phyloP scores from a whole-genome alignment of 2,888 invertebrate genomes.

The Leptinotarsa juncta region DNA sequence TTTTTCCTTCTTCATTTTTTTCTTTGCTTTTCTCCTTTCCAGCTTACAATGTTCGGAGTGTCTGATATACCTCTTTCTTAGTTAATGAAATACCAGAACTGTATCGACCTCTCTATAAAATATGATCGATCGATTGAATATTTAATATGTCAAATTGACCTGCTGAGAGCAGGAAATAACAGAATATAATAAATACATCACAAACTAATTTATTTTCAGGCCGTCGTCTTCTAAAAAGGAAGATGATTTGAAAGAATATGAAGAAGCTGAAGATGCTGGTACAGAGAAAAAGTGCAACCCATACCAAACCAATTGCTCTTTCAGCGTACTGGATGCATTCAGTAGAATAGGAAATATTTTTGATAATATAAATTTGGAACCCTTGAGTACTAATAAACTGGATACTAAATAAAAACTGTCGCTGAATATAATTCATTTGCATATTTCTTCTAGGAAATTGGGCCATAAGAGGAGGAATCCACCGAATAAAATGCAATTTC shows the following conservation, averaged over 20 bases:
- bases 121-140: too few relatives aligned
- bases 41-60: too few relatives aligned
- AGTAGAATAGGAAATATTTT: slow-evolving; percentile 35
- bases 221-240: slow-evolving; percentile 73
- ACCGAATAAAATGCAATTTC: too few relatives aligned
- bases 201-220: slow-evolving; percentile 60
- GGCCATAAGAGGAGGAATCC: too few relatives aligned
- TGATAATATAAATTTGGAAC: slow-evolving; percentile 8
- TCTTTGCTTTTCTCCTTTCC: too few relatives aligned
- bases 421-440: not conserved
- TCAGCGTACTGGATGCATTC: slow-evolving; percentile 70
- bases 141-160: too few relatives aligned
- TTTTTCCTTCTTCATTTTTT: too few relatives aligned
- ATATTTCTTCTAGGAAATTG: not conserved
- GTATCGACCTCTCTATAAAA: too few relatives aligned
- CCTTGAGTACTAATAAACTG: slow-evolving; percentile 8
- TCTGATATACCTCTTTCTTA: too few relatives aligned
- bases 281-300: slow-evolving; percentile 65
- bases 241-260: slow-evolving; percentile 48
- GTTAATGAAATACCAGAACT: too few relatives aligned
- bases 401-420: not conserved
- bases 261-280: slow-evolving; percentile 52
- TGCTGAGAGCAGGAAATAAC: too few relatives aligned
- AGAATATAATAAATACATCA: too few relatives aligned
- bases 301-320: slow-evolving; percentile 68